These are phyloP conservation scores for Dendrolimus houi DNA, from an alignment of 2,888 invertebrate genomes.

Conservation along the genomic window DNA sequence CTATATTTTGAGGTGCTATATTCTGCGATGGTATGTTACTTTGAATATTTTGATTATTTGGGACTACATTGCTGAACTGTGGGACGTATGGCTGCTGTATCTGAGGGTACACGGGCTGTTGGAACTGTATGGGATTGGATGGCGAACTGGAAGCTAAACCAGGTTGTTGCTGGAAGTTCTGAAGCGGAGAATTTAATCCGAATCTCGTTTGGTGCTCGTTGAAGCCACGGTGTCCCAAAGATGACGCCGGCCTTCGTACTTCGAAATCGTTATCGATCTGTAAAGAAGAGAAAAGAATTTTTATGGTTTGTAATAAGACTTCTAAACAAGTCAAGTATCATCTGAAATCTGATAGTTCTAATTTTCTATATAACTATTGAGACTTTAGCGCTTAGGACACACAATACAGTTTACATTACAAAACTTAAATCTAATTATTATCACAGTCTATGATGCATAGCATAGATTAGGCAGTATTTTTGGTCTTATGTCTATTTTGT, in stretches of 20 bases:
- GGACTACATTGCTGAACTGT: slow-evolving; percentile 49
- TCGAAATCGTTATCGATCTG: slow-evolving; percentile 72
- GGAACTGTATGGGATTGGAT: slow-evolving; percentile 46
- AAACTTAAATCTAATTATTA: too few relatives aligned
- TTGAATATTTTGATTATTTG: slow-evolving; percentile 36
- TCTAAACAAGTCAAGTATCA: too few relatives aligned
- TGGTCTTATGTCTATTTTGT: too few relatives aligned
- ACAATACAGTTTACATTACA: too few relatives aligned
- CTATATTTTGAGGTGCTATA: slow-evolving; percentile 17
- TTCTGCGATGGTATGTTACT: slow-evolving; percentile 18
- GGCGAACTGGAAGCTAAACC: slow-evolving; percentile 40
- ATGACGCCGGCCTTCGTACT: slow-evolving; percentile 60
- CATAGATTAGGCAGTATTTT: too few relatives aligned
- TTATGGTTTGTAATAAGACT: too few relatives aligned
- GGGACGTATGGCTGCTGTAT: slow-evolving; percentile 48
- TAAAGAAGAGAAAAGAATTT: slow-evolving; percentile 27
- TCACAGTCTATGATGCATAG: too few relatives aligned
- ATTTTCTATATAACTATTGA: too few relatives aligned
- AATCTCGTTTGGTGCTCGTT: slow-evolving; percentile 67
- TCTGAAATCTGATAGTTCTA: too few relatives aligned
- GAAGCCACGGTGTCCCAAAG: slow-evolving; percentile 55
- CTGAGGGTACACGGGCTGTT: slow-evolving; percentile 34
- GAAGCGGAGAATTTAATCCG: slow-evolving; percentile 57
- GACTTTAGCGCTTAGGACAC: too few relatives aligned
- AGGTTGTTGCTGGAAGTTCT: slow-evolving; percentile 50